Evolutionary conservation across 1,140 invertebrate species (phyloP).

Genomic region (Portunus trituberculatus): DNA sequence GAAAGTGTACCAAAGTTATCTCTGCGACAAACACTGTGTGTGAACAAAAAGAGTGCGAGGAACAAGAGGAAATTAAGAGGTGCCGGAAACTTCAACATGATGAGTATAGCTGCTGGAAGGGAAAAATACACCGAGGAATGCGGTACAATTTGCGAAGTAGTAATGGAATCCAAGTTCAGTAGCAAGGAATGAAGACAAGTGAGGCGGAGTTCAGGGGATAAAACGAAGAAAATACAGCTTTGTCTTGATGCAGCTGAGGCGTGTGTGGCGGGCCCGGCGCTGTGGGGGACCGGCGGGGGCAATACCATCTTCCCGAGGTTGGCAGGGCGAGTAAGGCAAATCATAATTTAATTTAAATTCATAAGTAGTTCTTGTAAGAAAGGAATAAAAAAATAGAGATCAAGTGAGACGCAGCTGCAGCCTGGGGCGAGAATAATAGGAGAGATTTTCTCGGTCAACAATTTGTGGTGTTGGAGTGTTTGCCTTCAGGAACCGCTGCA

Average conservation of each 20-base stretch:
- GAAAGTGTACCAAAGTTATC: too few species aligned
- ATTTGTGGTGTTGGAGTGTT: neutral
- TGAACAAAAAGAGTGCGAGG: neutral
- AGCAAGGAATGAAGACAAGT: neutral
- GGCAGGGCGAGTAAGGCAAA: neutral
- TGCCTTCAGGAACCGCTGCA: neutral
- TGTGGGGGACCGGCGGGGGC: neutral
- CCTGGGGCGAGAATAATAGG: neutral
- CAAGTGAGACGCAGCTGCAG: neutral
- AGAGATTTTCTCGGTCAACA: neutral
- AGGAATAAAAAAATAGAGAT: neutral
- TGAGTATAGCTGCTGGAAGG: neutral
- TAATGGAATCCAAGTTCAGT: neutral
- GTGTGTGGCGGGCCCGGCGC: neutral
- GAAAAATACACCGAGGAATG: neutral
- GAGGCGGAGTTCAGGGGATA: neutral
- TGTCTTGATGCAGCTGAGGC: neutral
- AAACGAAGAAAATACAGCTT: neutral
- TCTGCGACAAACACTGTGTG: neutral
- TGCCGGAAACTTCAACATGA: neutral
- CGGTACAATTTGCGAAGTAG: neutral
- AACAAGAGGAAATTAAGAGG: neutral
- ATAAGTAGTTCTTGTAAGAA: neutral
- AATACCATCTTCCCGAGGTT: neutral
- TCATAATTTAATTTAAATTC: conserved; percentile 13